Conservation (phyloP, 2,888 invertebrate species). For the Nemurella pictetii region DNA sequence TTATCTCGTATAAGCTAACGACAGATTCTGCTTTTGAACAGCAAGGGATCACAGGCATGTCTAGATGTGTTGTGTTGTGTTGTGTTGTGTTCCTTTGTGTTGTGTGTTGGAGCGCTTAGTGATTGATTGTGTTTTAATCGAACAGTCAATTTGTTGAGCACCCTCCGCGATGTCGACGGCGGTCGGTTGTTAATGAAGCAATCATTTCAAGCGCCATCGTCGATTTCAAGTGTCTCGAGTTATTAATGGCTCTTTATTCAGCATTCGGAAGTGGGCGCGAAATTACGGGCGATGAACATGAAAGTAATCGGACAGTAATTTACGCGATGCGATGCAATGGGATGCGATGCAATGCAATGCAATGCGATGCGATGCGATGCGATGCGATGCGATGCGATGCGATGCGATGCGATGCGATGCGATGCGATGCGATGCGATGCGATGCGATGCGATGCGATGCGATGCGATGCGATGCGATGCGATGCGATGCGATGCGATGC, state of each 20-base stretch:
- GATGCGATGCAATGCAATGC: not conserved
- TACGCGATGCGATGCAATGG: not conserved
- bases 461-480: not conserved
- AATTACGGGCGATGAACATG: not conserved
- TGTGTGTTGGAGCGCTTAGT: too few species aligned
- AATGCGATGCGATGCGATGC: not conserved
- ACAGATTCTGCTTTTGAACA: too few species aligned
- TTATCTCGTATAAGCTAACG: too few species aligned
- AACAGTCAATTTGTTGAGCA: not conserved
- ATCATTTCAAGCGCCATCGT: not conserved
- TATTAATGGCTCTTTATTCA: not conserved
- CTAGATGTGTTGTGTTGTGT: too few species aligned
- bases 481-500: too few species aligned
- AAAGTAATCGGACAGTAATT: not conserved
- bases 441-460: not conserved
- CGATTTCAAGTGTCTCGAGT: not conserved
- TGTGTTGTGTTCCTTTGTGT: too few species aligned
- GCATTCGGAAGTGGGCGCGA: not conserved
- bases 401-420: not conserved
- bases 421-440: not conserved
- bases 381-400: not conserved
- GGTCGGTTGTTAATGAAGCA: not conserved
- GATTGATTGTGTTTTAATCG: not conserved
- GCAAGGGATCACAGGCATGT: too few species aligned
- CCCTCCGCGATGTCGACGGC: not conserved